phyloP scores from a whole-genome alignment of 1,140 invertebrate genomes.

The Zophobas morio region DNA sequence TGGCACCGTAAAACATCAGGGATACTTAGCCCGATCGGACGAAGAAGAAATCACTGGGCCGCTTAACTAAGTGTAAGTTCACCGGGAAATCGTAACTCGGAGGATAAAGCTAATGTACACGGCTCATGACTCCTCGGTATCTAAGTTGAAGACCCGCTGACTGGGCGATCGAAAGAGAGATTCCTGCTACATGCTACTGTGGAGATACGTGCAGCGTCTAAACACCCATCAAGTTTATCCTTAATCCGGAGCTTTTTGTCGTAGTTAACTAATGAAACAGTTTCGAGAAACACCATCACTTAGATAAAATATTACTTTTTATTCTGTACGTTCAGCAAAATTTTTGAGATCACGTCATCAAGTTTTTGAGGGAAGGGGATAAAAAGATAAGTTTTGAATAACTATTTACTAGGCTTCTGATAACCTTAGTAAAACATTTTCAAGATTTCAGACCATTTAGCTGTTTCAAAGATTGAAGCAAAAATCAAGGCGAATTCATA shows the following conservation, averaged over 20 bases:
- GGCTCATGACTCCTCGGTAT: conserved; percentile 29
- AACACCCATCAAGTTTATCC: conserved; percentile 4
- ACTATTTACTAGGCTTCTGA: too few species aligned
- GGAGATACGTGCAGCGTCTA: not conserved
- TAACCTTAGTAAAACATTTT: too few species aligned
- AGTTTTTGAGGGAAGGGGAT: too few species aligned
- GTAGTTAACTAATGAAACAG: not conserved
- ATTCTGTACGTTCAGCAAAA: too few species aligned
- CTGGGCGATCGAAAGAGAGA: conserved; percentile 42
- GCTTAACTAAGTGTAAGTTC: conserved; percentile 52
- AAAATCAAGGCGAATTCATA: too few species aligned
- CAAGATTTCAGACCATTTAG: too few species aligned
- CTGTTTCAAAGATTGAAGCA: too few species aligned
- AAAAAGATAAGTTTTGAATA: too few species aligned
- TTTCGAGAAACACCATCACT: too few species aligned
- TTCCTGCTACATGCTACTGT: not conserved
- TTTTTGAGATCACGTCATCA: too few species aligned
- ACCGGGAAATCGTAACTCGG: conserved; percentile 54
- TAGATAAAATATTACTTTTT: too few species aligned
- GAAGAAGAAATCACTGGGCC: conserved; percentile 52
- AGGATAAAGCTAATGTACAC: conserved; percentile 57
- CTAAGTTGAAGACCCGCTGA: conserved; percentile 45
- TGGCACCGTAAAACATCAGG: conserved; percentile 45
- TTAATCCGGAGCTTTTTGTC: conserved; percentile 12
- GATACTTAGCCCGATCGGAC: conserved; percentile 13